phyloP scores from a whole-genome alignment of 1,140 invertebrate species.

The Pseudobourletiella spinata region DNA sequence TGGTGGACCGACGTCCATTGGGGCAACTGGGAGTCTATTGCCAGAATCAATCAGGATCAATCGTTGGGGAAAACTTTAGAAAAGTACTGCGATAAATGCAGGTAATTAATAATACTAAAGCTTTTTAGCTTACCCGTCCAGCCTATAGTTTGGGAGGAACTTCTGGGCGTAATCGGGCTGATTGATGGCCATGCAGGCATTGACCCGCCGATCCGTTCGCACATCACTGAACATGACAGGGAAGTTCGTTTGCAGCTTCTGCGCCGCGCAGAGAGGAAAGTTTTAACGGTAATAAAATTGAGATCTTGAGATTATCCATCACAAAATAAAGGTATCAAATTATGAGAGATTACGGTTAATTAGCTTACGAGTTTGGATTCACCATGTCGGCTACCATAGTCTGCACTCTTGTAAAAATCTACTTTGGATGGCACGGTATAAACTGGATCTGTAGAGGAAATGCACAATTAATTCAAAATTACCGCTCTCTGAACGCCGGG shows the following conservation, averaged over 20 bases:
- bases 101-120: neutral
- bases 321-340: no score
- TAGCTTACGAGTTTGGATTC: no score
- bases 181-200: slow-evolving; percentile 9
- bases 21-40: slow-evolving; percentile 8
- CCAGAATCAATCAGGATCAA: no score
- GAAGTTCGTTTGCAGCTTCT: slow-evolving; percentile 48
- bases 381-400: slow-evolving; percentile 31
- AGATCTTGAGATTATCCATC: no score
- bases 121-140: slow-evolving; percentile 12
- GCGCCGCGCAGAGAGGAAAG: slow-evolving; percentile 1
- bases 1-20: slow-evolving; percentile 15
- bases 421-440: slow-evolving; percentile 16
- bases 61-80: neutral
- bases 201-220: slow-evolving; percentile 38
- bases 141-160: slow-evolving; percentile 18
- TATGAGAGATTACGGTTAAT: no score
- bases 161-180: slow-evolving; percentile 12
- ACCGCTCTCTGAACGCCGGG: no score
- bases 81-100: neutral
- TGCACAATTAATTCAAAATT: no score
- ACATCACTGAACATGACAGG: slow-evolving; percentile 49
- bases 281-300: no score
- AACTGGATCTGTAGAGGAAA: slow-evolving; percentile 26
- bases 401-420: slow-evolving; percentile 24